Evolutionary conservation across 2,113 vertebrate species (phyloP).

Genomic region (Tenebrosternarchus preto): DNA sequence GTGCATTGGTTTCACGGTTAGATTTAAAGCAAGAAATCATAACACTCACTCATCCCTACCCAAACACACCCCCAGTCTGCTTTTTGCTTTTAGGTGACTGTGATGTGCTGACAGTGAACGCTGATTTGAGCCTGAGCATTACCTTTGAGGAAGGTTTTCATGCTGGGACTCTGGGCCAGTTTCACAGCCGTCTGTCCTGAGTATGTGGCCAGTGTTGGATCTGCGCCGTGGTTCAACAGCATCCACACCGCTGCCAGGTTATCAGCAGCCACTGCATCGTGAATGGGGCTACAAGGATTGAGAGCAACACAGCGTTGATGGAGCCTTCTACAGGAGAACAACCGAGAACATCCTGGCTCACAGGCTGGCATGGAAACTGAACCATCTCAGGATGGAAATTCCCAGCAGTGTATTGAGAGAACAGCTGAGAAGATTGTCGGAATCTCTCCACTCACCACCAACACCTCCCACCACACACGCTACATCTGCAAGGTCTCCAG

Average conservation of each 20-base stretch:
- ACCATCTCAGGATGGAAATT: too few species aligned
- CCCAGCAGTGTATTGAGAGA: too few species aligned
- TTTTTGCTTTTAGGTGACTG: background rate
- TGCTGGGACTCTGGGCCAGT: slow-evolving; percentile 86
- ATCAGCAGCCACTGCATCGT: slow-evolving; percentile 94
- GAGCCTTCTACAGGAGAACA: too few species aligned
- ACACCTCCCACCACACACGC: too few species aligned
- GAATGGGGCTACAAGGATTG: slow-evolving; percentile 81
- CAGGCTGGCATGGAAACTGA: too few species aligned
- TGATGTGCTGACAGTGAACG: background rate
- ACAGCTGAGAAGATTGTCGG: too few species aligned
- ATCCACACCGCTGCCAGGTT: slow-evolving; percentile 96
- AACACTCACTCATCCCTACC: too few species aligned
- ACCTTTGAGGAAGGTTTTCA: slow-evolving; percentile 94
- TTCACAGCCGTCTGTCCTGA: slow-evolving; percentile 95
- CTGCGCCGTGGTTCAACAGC: slow-evolving; percentile 93
- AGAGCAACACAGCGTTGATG: background rate
- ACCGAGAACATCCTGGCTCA: too few species aligned
- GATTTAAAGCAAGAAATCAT: too few species aligned
- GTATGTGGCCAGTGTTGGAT: slow-evolving; percentile 95
- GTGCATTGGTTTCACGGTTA: too few species aligned
- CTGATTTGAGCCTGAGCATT: slow-evolving; percentile 34
- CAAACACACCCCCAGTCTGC: background rate
- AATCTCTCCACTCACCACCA: too few species aligned
- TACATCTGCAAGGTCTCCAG: too few species aligned